Conservation (phyloP, 1,140 invertebrate genomes). For the Alviniconcha marisindica region DNA sequence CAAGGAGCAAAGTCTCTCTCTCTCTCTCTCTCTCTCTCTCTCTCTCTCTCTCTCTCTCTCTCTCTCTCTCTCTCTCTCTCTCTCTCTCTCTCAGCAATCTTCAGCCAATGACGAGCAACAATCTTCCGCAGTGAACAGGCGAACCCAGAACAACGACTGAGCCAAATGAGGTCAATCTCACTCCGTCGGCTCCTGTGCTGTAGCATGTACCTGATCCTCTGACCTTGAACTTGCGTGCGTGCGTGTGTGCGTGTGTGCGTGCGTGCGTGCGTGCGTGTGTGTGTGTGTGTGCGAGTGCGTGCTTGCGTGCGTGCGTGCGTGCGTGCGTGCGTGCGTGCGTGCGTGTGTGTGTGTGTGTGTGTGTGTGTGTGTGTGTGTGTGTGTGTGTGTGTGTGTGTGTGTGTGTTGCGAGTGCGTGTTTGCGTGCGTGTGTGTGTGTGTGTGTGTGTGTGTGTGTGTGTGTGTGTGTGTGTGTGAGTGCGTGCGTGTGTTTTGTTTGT, state of each 20-base stretch:
- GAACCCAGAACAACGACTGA: neutral
- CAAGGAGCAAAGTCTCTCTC: too few species aligned
- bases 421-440: neutral
- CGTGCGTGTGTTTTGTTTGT: neutral
- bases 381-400: neutral
- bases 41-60: too few species aligned
- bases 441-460: neutral
- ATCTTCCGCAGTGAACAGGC: neutral
- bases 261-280: conserved; percentile 16
- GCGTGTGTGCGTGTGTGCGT: conserved; percentile 18
- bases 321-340: neutral
- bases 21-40: too few species aligned
- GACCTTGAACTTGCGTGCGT: neutral
- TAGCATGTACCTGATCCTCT: neutral
- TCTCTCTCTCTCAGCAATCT: too few species aligned
- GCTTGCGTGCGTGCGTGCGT: conserved; percentile 14
- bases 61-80: too few species aligned
- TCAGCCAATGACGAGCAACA: too few species aligned
- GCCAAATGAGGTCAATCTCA: neutral
- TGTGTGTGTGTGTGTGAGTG: neutral
- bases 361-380: neutral
- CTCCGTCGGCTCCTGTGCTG: neutral
- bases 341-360: neutral
- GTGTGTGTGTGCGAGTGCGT: conserved; percentile 19
- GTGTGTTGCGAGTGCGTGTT: neutral